Evolutionary conservation across 2,797 vertebrate species (phyloP).

Genomic region (Lepidocolaptes lacrymiger): DNA sequence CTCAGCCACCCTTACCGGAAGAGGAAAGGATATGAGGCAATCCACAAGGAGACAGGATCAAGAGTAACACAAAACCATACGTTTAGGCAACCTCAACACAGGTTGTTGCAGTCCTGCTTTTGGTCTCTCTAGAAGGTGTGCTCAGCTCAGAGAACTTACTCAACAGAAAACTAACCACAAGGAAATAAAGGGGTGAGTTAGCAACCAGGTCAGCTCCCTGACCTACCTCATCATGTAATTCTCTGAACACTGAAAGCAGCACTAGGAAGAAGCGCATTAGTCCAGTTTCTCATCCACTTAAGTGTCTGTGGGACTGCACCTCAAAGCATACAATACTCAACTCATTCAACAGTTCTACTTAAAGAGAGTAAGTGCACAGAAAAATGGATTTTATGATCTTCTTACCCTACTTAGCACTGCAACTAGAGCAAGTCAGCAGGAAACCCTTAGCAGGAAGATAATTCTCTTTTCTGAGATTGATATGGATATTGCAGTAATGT

Average conservation of each 20-base stretch:
- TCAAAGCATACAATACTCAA: not conserved
- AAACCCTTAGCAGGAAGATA: not conserved
- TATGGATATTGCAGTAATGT: not conserved
- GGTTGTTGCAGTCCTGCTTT: not conserved
- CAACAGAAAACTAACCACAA: not conserved
- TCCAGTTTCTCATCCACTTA: not conserved
- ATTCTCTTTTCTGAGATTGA: not conserved
- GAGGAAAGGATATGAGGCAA: conserved; percentile 41
- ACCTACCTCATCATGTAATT: not conserved
- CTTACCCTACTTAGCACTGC: not conserved
- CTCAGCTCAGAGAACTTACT: not conserved
- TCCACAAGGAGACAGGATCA: not conserved
- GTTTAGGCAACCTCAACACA: not conserved
- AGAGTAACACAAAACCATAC: conserved; percentile 23
- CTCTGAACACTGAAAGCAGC: not conserved
- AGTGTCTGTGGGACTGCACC: not conserved
- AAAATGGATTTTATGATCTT: not conserved
- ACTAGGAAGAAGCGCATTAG: not conserved
- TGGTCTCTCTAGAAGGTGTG: fast-evolving
- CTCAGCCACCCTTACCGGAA: not conserved
- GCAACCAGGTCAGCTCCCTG: not conserved
- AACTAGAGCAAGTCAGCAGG: not conserved
- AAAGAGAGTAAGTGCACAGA: not conserved
- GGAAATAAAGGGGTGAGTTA: not conserved
- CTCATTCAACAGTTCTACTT: not conserved